Base-by-base conservation (phyloP, 2,113 vertebrate species). In the Formicarius rufipectus region DNA sequence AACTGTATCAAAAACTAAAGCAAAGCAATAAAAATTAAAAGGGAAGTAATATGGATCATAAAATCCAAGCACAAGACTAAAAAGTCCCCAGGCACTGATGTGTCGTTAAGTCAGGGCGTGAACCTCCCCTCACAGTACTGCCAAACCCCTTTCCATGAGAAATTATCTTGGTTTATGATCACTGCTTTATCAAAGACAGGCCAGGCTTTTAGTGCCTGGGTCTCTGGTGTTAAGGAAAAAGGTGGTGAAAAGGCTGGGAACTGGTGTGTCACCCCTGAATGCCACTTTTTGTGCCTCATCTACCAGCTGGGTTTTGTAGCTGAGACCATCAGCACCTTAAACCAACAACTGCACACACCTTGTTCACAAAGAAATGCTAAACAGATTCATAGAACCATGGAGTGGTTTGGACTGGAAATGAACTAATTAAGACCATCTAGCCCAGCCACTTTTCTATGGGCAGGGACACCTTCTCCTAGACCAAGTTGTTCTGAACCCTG, bases 1-100 rank as follows among this genome's bases (percentile, higher is more conserved):
- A n/a, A n/a, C 64, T 25, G 31, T 55, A 72, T 67, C 91, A 85
- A 80, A 84, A 95, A 90, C 67, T 93, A 86, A 94, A 93, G 74
- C 4, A 12, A 40, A 84, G 78, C 71, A 49, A 81, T 96, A 88
- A 93, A 91, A 96, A 95, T 85, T 91, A 92, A 87, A 89, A 39
- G 47, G 88, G 49, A 96, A 94, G 83, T 91, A 86, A 93, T 44
- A 84, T 1, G 64, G 81, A 40, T 75, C 80, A 68, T 91, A 95
- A 94, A 95, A 69, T 74, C 25, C 92, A 96, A 95, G 87, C 52
- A 76, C 21, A 64, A 56, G 86, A 64, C 75, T 96, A 91, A 91
- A 47, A 95, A 76, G 75, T 68, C 92, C 81, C 75, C 0, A 2
- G 89, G 62, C 8, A 10, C 60, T 39, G 72, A 53, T 7, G 52